phyloP scores from a whole-genome alignment of 2,797 vertebrate genomes.

The Myotis myotis region DNA sequence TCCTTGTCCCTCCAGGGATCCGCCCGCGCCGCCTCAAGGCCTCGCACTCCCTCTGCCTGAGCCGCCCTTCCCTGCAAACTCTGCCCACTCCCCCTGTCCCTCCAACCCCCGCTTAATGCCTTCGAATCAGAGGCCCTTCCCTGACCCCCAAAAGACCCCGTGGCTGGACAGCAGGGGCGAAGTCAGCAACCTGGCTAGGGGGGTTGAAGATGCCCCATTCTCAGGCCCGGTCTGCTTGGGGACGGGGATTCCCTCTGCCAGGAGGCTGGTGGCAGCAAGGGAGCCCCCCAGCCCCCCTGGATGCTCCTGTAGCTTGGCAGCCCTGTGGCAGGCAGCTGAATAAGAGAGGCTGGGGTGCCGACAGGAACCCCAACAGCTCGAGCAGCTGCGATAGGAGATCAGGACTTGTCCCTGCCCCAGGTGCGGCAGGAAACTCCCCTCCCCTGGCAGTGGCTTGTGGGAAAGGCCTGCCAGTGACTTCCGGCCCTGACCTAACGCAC shows the following conservation, averaged over 20 bases:
- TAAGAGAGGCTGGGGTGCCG: not conserved
- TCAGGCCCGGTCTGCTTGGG: not conserved
- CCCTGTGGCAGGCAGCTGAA: not conserved
- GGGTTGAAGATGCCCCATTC: not conserved
- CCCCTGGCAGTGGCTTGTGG: not conserved
- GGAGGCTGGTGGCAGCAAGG: not conserved
- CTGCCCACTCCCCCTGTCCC: rapidly evolving
- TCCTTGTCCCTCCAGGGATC: not conserved
- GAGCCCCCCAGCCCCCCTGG: no score
- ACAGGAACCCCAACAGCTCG: not conserved
- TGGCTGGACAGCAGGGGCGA: not conserved
- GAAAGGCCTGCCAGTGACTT: slow-evolving; percentile 37
- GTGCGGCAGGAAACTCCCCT: slow-evolving; percentile 25
- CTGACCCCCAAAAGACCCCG: not conserved
- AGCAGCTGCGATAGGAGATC: not conserved
- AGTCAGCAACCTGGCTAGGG: not conserved
- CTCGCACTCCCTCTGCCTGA: no score
- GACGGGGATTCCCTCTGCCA: not conserved
- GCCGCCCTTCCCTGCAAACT: not conserved
- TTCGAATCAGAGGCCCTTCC: no score
- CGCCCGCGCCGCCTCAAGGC: rapidly evolving
- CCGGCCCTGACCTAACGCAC: not conserved
- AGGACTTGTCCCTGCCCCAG: not conserved
- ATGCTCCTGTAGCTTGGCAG: rapidly evolving
- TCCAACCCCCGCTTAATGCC: rapidly evolving